Conservation (phyloP, 2,888 invertebrate species). For the Erebia epiphron region DNA sequence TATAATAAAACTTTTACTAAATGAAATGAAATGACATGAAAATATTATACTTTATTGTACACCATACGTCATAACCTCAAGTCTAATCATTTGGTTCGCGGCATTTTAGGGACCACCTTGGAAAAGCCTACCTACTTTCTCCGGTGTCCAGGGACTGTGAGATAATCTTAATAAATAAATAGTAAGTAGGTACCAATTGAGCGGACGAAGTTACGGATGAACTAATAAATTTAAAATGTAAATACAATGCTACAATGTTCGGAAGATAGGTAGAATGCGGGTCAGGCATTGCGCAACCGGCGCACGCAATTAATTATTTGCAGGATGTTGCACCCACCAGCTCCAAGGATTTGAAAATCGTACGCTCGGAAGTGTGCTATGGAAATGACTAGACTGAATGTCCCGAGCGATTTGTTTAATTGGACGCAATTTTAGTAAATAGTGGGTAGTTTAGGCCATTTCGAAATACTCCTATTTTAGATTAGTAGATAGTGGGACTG, state of each 20-base stretch:
- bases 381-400: slow-evolving; percentile 26
- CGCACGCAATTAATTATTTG: slow-evolving; percentile 29
- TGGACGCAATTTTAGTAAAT: slow-evolving; percentile 2
- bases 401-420: slow-evolving; percentile 20
- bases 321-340: slow-evolving; percentile 37
- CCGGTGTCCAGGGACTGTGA: too few species aligned
- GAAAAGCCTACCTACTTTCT: too few species aligned
- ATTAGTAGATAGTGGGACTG: too few species aligned
- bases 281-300: slow-evolving; percentile 34
- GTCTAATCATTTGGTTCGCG: too few species aligned
- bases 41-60: too few species aligned
- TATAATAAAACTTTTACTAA: too few species aligned
- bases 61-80: too few species aligned
- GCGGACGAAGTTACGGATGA: background rate
- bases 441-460: background rate
- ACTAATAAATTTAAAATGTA: slow-evolving; percentile 3
- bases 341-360: slow-evolving; percentile 29
- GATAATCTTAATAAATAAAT: too few species aligned
- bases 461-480: background rate
- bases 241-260: slow-evolving; percentile 17
- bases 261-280: slow-evolving; percentile 20
- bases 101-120: too few species aligned
- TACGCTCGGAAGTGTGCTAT: slow-evolving; percentile 30
- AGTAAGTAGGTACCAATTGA: background rate
- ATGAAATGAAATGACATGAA: too few species aligned